These are phyloP conservation scores for Schizothorax lantsangensis DNA, from an alignment of 2,797 vertebrate species.

Conservation along the genomic window DNA sequence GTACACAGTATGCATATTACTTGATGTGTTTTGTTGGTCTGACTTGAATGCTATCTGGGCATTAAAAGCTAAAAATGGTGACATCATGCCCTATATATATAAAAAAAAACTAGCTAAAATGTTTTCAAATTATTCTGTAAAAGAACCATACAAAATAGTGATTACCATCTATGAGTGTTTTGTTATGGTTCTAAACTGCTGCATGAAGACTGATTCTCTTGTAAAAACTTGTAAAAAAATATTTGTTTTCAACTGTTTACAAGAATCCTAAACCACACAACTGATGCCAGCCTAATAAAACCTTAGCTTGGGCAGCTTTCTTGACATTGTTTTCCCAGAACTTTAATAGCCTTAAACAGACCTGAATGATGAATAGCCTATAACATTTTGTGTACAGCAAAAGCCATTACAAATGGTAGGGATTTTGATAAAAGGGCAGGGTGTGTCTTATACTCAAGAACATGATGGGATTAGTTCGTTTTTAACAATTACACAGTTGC, in stretches of 20 bases:
- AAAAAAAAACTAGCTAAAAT: neutral
- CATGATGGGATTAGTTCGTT: neutral
- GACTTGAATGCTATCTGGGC: neutral
- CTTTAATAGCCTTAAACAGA: conserved; percentile 50
- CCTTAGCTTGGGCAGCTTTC: conserved; percentile 60
- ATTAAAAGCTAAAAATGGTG: conserved; percentile 7
- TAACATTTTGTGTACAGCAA: conserved; percentile 66
- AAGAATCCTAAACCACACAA: conserved; percentile 66
- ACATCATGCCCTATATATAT: neutral
- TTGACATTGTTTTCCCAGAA: conserved; percentile 59
- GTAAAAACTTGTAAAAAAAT: conserved; percentile 65
- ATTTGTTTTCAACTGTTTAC: conserved; percentile 72
- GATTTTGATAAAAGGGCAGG: conserved; percentile 57
- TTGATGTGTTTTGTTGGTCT: conserved; percentile 9
- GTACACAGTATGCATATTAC: neutral
- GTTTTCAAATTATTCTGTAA: neutral
- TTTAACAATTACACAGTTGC: neutral
- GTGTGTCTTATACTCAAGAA: conserved; percentile 55
- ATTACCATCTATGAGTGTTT: conserved; percentile 30
- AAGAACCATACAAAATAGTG: neutral
- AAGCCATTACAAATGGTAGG: conserved; percentile 59
- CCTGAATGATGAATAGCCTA: conserved; percentile 50
- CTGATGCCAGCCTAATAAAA: conserved; percentile 68
- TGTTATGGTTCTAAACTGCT: conserved; percentile 56
- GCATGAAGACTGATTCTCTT: conserved; percentile 56